These are phyloP conservation scores for Molossus molossus DNA, from an alignment of 2,797 vertebrate species.

Conservation along the genomic window DNA sequence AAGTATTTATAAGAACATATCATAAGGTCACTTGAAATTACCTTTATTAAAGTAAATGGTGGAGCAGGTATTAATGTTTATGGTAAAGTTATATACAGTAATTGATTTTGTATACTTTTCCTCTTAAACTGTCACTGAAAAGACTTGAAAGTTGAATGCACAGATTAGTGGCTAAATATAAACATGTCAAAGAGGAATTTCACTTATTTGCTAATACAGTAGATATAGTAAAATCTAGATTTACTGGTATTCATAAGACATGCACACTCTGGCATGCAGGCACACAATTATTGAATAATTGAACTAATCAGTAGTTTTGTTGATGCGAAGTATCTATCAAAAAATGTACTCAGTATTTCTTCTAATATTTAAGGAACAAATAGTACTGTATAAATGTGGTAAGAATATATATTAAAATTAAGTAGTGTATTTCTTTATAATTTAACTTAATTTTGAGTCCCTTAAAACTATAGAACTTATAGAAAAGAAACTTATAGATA, in stretches of 20 bases:
- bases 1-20: background rate
- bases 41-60: slow-evolving; percentile 62
- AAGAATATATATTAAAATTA: slow-evolving; percentile 46
- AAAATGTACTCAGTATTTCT: slow-evolving; percentile 26
- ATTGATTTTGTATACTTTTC: slow-evolving; percentile 52
- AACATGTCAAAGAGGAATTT: slow-evolving; percentile 30
- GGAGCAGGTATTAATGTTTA: slow-evolving; percentile 34
- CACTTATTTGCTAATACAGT: background rate
- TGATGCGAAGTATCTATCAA: slow-evolving; percentile 35
- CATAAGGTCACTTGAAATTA: slow-evolving; percentile 42
- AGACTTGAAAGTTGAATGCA: slow-evolving; percentile 44
- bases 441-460: slow-evolving; percentile 47
- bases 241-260: slow-evolving; percentile 54
- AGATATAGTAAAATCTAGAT: slow-evolving; percentile 30
- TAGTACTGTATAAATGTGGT: background rate
- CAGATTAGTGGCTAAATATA: slow-evolving; percentile 8
- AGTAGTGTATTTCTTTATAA: slow-evolving; percentile 5
- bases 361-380: slow-evolving; percentile 43
- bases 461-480: slow-evolving; percentile 20
- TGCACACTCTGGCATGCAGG: background rate
- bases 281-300: background rate
- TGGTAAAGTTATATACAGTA: background rate
- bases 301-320: slow-evolving; percentile 48
- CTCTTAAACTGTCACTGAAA: slow-evolving; percentile 56
- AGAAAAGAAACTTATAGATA: slow-evolving; percentile 45